These are phyloP conservation scores for Phalanger gymnotis DNA, from an alignment of 2,797 vertebrate species.

Conservation along the genomic window DNA sequence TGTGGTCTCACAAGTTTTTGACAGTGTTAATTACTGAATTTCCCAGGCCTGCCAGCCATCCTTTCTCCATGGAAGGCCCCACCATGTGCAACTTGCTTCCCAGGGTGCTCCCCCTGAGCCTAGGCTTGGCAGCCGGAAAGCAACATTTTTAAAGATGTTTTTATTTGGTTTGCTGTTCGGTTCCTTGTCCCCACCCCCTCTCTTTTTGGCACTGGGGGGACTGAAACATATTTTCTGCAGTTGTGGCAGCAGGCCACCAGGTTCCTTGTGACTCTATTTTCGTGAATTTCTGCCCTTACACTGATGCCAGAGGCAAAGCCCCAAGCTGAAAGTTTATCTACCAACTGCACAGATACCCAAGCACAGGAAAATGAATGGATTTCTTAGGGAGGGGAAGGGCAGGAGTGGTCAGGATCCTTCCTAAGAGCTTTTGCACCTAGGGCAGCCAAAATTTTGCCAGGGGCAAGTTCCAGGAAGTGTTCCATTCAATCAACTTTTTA, in stretches of 20 bases:
- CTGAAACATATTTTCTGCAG: constrained; percentile 50
- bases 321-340: neutral
- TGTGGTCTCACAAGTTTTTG: constrained; percentile 62
- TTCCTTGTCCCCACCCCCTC: neutral
- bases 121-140: constrained; percentile 66
- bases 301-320: neutral
- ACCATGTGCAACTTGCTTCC: constrained; percentile 58
- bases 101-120: constrained; percentile 54
- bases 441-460: neutral
- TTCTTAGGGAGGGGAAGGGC: neutral
- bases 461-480: neutral
- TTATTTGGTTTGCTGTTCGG: constrained; percentile 61
- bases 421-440: neutral
- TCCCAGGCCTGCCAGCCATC: constrained; percentile 62
- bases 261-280: constrained; percentile 5
- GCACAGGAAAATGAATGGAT: neutral
- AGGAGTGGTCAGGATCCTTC: neutral
- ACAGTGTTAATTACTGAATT: constrained; percentile 62
- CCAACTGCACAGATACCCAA: neutral
- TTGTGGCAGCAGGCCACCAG: constrained; percentile 44
- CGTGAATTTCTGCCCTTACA: constrained; percentile 1
- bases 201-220: constrained; percentile 34
- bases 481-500: neutral
- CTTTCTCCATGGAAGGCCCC: constrained; percentile 61
- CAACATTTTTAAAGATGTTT: constrained; percentile 69